Conservation (phyloP, 2,888 invertebrate species). For the Calameuta pallipes region DNA sequence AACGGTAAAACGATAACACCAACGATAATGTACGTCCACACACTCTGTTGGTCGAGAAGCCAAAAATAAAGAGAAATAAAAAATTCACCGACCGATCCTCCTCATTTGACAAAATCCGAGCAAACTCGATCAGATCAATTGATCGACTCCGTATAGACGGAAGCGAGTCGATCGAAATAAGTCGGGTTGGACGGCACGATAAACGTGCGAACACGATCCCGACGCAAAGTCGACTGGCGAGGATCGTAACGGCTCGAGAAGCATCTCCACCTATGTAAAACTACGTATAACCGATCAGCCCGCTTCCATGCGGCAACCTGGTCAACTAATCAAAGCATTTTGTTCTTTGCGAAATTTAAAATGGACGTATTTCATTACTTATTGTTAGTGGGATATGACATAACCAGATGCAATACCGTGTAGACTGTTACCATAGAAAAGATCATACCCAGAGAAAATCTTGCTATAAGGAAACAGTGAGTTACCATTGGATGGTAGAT, state of each 20-base stretch:
- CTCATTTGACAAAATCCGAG: neutral
- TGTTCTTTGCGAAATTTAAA: neutral
- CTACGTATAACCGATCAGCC: neutral
- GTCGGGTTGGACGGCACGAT: neutral
- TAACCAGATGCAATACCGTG: neutral
- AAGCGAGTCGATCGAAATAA: neutral
- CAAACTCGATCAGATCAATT: neutral
- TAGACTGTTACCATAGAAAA: neutral
- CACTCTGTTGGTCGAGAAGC: neutral
- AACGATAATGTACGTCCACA: neutral
- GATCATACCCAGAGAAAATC: neutral
- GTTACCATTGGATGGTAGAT: neutral
- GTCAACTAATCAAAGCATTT: neutral
- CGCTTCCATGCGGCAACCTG: neutral
- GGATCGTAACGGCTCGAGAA: neutral
- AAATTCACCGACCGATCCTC: neutral
- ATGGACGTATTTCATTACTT: neutral
- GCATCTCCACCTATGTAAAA: neutral
- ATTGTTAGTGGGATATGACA: neutral
- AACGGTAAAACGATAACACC: neutral
- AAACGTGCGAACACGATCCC: neutral
- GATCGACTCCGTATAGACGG: neutral
- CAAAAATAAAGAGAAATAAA: neutral
- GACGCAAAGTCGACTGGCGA: neutral
- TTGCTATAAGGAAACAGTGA: neutral